These are phyloP conservation scores for Phodopus roborovskii DNA, from an alignment of 2,113 vertebrate genomes.

Conservation along the genomic window DNA sequence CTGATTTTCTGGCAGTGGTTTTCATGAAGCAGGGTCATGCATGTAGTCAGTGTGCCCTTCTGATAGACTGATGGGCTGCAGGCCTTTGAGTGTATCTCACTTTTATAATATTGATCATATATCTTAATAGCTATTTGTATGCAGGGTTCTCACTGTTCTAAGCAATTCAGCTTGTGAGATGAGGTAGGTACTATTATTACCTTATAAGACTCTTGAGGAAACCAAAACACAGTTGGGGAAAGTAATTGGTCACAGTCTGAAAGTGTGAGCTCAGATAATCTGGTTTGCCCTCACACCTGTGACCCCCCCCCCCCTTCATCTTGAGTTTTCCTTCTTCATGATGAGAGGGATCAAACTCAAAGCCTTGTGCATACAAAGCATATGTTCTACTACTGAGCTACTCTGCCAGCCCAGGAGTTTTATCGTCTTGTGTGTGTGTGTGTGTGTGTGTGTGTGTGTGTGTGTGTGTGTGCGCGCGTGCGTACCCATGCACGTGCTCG, in stretches of 20 bases:
- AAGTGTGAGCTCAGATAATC: neutral
- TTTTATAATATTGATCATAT: conserved; percentile 40
- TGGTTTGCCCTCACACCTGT: neutral
- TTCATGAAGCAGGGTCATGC: neutral
- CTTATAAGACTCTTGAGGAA: conserved; percentile 15
- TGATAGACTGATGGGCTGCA: neutral
- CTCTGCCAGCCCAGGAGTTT: neutral
- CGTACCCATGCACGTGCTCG: too few relatives aligned
- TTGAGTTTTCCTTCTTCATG: neutral
- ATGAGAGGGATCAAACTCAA: neutral
- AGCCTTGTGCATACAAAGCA: neutral
- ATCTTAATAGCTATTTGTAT: neutral
- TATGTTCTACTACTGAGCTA: neutral
- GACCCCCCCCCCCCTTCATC: neutral
- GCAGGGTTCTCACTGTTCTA: neutral
- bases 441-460: too few relatives aligned
- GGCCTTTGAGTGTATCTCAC: conserved; percentile 1
- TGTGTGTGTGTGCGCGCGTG: too few relatives aligned
- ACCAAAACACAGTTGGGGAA: neutral
- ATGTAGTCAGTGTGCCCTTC: neutral
- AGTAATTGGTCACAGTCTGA: conserved; percentile 22
- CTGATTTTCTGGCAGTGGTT: conserved; percentile 26
- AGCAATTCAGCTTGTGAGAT: conserved; percentile 27
- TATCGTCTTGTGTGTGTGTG: neutral
- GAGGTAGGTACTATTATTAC: neutral